Evolutionary conservation across 2,797 vertebrate genomes (phyloP).

Genomic region (Chanos chanos): DNA sequence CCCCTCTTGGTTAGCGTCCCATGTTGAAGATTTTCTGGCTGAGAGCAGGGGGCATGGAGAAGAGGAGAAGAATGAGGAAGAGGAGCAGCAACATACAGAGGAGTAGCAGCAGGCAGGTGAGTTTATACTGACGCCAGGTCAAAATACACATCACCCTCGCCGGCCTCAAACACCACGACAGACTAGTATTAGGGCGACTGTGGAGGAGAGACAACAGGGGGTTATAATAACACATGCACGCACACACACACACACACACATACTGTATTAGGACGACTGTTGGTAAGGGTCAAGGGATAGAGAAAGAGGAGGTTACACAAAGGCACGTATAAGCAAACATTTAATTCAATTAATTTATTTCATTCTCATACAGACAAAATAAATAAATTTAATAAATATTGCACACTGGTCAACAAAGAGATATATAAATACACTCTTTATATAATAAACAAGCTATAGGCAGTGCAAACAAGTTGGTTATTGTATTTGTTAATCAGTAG

Average conservation of each 20-base stretch:
- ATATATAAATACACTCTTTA: constrained; percentile 63
- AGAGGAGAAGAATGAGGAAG: constrained; percentile 62
- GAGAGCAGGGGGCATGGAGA: constrained; percentile 64
- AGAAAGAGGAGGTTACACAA: too few relatives aligned
- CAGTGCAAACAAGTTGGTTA: constrained; percentile 65
- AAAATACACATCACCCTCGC: constrained; percentile 55
- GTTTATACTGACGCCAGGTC: constrained; percentile 63
- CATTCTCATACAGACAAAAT: constrained; percentile 63
- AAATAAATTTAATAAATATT: constrained; percentile 50
- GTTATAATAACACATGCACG: not conserved
- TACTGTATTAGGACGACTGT: too few relatives aligned
- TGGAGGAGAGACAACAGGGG: constrained; percentile 22
- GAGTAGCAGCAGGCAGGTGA: constrained; percentile 50
- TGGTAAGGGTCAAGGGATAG: too few relatives aligned
- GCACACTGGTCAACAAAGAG: constrained; percentile 61
- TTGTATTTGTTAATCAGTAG: constrained; percentile 32
- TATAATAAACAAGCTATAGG: constrained; percentile 70
- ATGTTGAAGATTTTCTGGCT: constrained; percentile 62
- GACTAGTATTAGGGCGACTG: constrained; percentile 62
- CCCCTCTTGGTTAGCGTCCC: constrained; percentile 44
- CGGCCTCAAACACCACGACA: constrained; percentile 66
- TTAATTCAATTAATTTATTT: constrained; percentile 57
- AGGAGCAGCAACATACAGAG: constrained; percentile 42
- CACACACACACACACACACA: not conserved
- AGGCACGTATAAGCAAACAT: too few relatives aligned